A percentile compares a stretch with the other conserved stretches of the same genome.
These are phyloP conservation scores for Proteles cristata DNA, from an alignment of 2,113 vertebrate species.

Conservation along the genomic window DNA sequence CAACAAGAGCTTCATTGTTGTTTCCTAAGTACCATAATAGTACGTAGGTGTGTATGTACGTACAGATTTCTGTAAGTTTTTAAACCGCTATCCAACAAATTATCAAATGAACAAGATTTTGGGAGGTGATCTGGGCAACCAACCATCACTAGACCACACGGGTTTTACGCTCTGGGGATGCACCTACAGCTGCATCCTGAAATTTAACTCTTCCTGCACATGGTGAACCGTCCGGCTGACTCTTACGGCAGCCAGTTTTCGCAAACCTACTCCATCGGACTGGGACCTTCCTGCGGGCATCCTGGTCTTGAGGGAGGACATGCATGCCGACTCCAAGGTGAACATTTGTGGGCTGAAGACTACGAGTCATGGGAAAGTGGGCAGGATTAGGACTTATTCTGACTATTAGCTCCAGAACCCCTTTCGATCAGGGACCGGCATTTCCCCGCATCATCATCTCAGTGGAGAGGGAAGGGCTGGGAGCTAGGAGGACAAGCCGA, in stretches of 20 bases:
- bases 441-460: too few species aligned
- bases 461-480: neutral
- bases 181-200: neutral
- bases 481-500: neutral
- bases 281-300: too few species aligned
- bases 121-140: neutral
- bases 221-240: neutral
- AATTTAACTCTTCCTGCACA: fast-evolving
- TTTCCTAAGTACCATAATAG: neutral
- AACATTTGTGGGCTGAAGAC: neutral
- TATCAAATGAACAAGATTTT: neutral
- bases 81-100: neutral
- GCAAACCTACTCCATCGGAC: neutral
- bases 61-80: neutral
- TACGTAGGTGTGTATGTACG: neutral
- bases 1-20: neutral
- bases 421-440: neutral
- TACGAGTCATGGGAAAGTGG: neutral
- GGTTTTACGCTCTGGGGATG: neutral
- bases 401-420: neutral
- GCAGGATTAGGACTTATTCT: neutral
- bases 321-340: fast-evolving
- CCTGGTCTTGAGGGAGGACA: too few species aligned
- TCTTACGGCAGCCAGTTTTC: neutral
- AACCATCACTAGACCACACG: neutral